Evolutionary conservation across 2,113 vertebrate genomes (phyloP).

Genomic region (Rallus limicola): DNA sequence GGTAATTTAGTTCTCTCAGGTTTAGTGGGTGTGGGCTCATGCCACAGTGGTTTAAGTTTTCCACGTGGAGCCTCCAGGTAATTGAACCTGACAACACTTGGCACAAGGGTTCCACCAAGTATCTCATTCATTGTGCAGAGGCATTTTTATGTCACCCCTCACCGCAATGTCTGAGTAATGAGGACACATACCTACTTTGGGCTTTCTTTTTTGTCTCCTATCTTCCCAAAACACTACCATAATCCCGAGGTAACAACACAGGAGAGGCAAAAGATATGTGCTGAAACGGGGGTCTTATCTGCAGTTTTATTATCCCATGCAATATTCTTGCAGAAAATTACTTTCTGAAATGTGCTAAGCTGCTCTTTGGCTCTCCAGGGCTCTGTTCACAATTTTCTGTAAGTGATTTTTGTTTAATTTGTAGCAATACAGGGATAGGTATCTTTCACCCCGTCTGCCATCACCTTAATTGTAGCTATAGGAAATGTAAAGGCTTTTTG

Average conservation of each 20-base stretch:
- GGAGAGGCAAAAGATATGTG: conserved; percentile 35
- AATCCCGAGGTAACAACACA: conserved; percentile 48
- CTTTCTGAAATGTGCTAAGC: conserved; percentile 55
- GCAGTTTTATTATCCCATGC: conserved; percentile 50
- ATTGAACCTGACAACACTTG: conserved; percentile 19
- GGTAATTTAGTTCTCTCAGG: not conserved
- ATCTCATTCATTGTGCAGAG: not conserved
- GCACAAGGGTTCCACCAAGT: not conserved
- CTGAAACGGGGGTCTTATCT: conserved; percentile 54
- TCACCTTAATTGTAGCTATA: conserved; percentile 41
- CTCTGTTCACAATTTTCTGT: conserved; percentile 40
- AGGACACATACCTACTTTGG: conserved; percentile 14
- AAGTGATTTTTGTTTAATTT: conserved; percentile 66
- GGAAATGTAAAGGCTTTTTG: conserved; percentile 4
- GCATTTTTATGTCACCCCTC: conserved; percentile 13
- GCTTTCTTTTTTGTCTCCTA: conserved; percentile 49
- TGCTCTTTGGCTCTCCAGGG: conserved; percentile 40
- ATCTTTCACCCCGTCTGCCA: conserved; percentile 1
- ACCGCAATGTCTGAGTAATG: not conserved
- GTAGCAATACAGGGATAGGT: conserved; percentile 18
- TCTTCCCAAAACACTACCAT: conserved; percentile 22
- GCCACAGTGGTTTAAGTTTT: not conserved
- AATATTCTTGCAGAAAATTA: conserved; percentile 52
- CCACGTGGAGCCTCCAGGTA: not conserved
- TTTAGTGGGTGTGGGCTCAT: not conserved